Conservation (phyloP, 2,113 vertebrate genomes). For the Albula glossodonta region DNA sequence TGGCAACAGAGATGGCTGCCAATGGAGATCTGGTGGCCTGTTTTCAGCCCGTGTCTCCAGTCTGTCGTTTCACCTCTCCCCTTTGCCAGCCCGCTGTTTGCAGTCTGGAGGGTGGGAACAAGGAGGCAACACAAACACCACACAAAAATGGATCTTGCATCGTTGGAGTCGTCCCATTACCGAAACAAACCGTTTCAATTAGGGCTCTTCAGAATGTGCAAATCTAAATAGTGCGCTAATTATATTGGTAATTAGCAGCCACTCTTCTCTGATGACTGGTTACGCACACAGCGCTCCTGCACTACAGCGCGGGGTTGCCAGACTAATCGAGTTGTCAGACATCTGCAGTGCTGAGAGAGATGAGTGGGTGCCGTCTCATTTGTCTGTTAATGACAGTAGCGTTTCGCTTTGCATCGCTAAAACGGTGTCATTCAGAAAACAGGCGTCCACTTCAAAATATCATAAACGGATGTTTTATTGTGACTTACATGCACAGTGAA, state of each 20-base stretch:
- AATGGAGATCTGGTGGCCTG: neutral
- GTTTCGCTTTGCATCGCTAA: neutral
- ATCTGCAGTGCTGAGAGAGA: neutral
- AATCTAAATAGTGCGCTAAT: conserved; percentile 25
- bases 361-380: neutral
- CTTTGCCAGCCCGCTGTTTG: neutral
- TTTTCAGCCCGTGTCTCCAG: neutral
- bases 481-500: neutral
- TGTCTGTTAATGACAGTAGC: neutral
- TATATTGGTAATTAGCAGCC: conserved; percentile 28
- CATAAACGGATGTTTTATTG: neutral
- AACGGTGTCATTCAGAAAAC: neutral
- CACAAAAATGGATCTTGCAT: conserved; percentile 28
- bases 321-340: neutral
- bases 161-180: conserved; percentile 21
- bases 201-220: conserved; percentile 27
- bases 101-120: neutral
- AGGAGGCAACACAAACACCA: neutral
- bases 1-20: neutral
- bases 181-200: conserved; percentile 31
- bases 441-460: neutral
- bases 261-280: conserved; percentile 27
- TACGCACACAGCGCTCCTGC: neutral
- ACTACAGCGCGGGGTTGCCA: conserved; percentile 1
- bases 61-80: neutral